Evolutionary conservation across 2,113 vertebrate species (phyloP), one percentile per base, ranked within the genome.

Genomic region (Bos javanicus): DNA sequence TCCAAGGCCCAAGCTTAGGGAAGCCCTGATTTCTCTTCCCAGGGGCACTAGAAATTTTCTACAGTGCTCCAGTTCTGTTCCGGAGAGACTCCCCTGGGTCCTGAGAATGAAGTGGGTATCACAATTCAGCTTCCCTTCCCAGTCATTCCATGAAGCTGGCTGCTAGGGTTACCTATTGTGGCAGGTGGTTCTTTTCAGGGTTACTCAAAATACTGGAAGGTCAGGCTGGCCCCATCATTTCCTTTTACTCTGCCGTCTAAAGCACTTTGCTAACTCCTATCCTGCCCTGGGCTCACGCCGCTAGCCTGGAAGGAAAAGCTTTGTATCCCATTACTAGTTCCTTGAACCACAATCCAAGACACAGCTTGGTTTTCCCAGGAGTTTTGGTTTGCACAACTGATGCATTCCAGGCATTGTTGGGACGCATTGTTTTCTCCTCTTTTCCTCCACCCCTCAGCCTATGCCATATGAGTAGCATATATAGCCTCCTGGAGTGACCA

Each of bases 361-460:
- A 28, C 28, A 52, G 92, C 78, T 64, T 89, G 90, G 94, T 96
- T 97, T 98, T 98, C 98, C 97, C 97, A 97, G 97, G 98, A 94
- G 98, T 97, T 98, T 98, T 91, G 95, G 97, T 97, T 98, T 98
- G 96, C 98, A 96, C 91, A 94, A 88, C 96, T 96, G 97, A 95
- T 90, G 86, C 98, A 97, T 98, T 98, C 97, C 98, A 96, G 60
- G 92, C 98, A 93, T 97, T 95, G 94, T 26, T 98, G 93, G 86
- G 82, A 94, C 95, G 82, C 28, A 86, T 54, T 95, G 71, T 71
- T 82, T 97, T 97, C 96, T 97, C 97, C 81, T 91, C 74, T 98
- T 98, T 96, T 97, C 89, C 43, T 90, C 64, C 87, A 92, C 83
- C 46, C n/a, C 87, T 54, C 48, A 50, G 67, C 71, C 59, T 43